Conservation (phyloP, 2,113 vertebrate species). For the Passer montanus region DNA sequence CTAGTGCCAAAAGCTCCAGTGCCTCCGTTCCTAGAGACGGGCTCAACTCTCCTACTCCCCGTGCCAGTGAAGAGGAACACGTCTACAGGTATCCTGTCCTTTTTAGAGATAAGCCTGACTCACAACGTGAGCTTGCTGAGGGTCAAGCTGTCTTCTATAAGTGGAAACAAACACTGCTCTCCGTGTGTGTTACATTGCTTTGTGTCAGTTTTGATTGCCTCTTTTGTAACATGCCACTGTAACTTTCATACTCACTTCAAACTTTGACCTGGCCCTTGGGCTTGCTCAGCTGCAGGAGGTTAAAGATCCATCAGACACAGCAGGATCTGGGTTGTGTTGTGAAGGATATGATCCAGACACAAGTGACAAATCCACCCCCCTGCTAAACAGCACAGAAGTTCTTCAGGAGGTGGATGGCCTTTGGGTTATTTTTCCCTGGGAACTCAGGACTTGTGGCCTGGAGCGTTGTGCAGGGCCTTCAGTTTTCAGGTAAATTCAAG, state of each 20-base stretch:
- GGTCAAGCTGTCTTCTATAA: background rate
- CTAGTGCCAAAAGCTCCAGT: conserved; percentile 78
- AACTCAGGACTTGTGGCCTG: background rate
- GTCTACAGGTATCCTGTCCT: conserved; percentile 87
- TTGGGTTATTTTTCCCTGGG: background rate
- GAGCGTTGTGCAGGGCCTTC: background rate
- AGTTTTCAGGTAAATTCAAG: background rate
- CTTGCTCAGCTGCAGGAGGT: background rate
- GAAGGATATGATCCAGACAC: background rate
- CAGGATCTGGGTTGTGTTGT: background rate
- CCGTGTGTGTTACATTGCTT: background rate
- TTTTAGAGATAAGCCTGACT: background rate
- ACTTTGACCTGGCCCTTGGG: background rate
- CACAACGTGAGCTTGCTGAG: background rate
- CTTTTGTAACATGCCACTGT: background rate
- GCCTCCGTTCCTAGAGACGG: conserved; percentile 80
- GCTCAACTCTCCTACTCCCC: conserved; percentile 75
- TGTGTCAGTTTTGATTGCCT: background rate
- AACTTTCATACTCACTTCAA: background rate
- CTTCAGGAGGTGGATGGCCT: background rate
- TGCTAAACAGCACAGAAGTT: background rate
- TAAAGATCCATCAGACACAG: background rate
- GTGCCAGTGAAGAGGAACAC: conserved; percentile 90
- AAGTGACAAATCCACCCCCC: background rate
- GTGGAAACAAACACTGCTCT: background rate